Evolutionary conservation across 2,113 vertebrate genomes (phyloP).

Genomic region (Ptilorrhoa leucosticta): DNA sequence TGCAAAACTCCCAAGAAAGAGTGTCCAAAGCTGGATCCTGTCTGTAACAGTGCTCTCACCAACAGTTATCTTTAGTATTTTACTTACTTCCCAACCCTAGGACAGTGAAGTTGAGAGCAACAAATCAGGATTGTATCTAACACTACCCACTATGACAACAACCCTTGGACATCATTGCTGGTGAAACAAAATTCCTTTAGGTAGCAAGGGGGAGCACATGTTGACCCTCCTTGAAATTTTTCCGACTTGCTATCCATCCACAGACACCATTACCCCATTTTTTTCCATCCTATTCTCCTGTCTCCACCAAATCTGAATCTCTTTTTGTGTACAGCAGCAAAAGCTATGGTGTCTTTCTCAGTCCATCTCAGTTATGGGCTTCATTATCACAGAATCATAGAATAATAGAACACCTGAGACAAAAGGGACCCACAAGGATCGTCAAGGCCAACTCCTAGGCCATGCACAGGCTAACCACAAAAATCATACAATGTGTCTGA

Average conservation of each 20-base stretch:
- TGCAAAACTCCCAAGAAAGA: not conserved
- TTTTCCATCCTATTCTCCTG: not conserved
- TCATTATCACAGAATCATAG: not conserved
- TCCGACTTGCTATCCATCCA: not conserved
- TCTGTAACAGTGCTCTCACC: not conserved
- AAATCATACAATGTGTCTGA: not conserved
- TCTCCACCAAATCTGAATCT: not conserved
- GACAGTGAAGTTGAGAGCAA: not conserved
- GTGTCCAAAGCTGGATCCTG: not conserved
- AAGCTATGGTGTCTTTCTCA: not conserved
- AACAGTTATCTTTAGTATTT: not conserved
- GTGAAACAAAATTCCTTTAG: not conserved
- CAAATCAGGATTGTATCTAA: not conserved
- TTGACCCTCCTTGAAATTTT: not conserved
- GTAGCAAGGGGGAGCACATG: not conserved
- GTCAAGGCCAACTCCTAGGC: not conserved
- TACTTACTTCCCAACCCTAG: not conserved
- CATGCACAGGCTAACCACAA: not conserved
- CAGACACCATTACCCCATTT: not conserved
- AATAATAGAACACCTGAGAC: not conserved
- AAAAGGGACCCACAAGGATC: not conserved
- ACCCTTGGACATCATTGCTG: not conserved
- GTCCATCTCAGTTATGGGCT: not conserved
- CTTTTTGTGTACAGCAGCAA: not conserved
- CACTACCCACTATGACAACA: not conserved